Conservation (phyloP, 2,113 vertebrate species). For the Penelope pileata region DNA sequence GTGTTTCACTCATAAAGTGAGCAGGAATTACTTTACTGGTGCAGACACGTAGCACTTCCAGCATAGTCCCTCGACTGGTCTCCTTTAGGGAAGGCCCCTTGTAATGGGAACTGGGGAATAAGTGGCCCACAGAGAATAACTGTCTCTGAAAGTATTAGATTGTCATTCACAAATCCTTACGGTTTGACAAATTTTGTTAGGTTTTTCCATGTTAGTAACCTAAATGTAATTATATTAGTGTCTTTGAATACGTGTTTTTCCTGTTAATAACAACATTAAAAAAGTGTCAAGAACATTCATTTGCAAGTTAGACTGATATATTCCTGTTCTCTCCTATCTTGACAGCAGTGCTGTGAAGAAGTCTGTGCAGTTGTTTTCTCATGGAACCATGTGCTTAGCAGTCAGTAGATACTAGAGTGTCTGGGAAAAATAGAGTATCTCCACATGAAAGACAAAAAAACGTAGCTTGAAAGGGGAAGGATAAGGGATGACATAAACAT, state of each 20-base stretch:
- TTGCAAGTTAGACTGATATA: background rate
- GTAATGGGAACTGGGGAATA: background rate
- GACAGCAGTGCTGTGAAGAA: background rate
- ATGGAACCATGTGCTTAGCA: background rate
- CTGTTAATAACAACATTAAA: background rate
- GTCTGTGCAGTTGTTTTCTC: background rate
- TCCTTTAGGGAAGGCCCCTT: background rate
- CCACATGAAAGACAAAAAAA: background rate
- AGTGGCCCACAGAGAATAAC: background rate
- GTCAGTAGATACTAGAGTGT: background rate
- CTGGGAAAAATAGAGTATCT: background rate
- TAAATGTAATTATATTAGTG: background rate
- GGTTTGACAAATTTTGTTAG: background rate
- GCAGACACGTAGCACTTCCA: background rate
- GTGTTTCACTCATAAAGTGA: background rate
- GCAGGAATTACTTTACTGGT: background rate
- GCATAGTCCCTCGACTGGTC: accelerated
- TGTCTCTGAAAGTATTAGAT: background rate
- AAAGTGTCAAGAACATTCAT: background rate
- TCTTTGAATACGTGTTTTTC: background rate
- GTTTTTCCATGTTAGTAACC: background rate
- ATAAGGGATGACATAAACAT: background rate
- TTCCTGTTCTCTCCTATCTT: background rate
- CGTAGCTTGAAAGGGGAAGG: background rate
- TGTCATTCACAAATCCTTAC: background rate